Base-by-base conservation (phyloP, 2,888 invertebrate species). In the Phaonia tiefii region DNA sequence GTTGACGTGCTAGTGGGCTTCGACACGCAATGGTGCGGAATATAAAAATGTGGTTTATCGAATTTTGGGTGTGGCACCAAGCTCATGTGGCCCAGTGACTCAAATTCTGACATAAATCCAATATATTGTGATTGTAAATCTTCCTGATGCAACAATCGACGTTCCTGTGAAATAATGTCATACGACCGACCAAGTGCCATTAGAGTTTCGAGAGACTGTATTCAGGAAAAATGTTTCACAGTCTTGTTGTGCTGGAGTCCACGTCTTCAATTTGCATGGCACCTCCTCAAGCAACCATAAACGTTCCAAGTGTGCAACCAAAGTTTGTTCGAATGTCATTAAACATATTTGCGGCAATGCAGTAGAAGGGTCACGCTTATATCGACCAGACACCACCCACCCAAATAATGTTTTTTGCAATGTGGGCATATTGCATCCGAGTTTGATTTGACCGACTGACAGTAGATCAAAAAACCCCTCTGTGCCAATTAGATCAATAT, bases 361-460 rank as follows among this genome's bases (percentile, higher is more conserved):
- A n/a, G n/a, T n/a, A n/a, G n/a, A n/a, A n/a, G n/a, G n/a, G n/a
- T n/a, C n/a, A 2, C 63, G 54, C 8, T 13, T 11, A 71, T 79
- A 80, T 13, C 70, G 46, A 11, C 69, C 73, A 2, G 74, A 20
- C 2, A 80, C 72, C 17, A 76, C 73, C 80, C 83, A 79, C 2
- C 80, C 78, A 25, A 80, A 69, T 15, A 76, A 46, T 0, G 80
- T 80, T 66, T 83, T 82, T 10, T 82, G 82, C 13, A 80, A 20
- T 8, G 63, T 79, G 0, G 73, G 73, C 31, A 82, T 63, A 67
- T 81, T 69, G 11, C 51, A 25, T 5, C 60, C 72, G 31, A 82
- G 54, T 69, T 79, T 80, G 22, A 80, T 80, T 82, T 82, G 76
- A 13, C 80, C 77, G 8, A n/a, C n/a, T n/a, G n/a, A n/a, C n/a